Evolutionary conservation across 2,888 invertebrate species (phyloP), one percentile per base, ranked within the genome.

Genomic region (Perizoma flavofasciatum): DNA sequence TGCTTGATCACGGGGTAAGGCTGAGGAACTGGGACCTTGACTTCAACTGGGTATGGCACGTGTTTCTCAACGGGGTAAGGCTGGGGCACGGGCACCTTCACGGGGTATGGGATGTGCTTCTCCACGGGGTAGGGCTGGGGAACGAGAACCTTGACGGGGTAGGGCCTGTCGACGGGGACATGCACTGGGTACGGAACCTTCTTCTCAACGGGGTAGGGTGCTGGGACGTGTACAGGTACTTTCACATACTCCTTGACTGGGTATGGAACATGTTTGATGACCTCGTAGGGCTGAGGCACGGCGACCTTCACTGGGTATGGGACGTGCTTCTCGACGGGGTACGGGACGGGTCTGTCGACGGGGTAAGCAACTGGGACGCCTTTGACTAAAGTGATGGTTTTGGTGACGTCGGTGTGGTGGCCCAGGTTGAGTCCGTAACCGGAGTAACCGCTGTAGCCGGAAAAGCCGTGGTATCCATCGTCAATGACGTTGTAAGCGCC

Each of bases 101-200:
- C 95, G 72, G 96, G 96, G 81, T 94, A 94, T 40, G 94, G 96
- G 9, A 96, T 85, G 80, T 94, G 94, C 83, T 96, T 96, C 85
- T 95, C 95, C 11, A 96, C 96, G 67, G 96, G 96, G 88, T 96
- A 96, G 70, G 96, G 96, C 75, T 96, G 95, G 61, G 96, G 96
- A 57, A 96, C 96, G 57, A 93, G 90, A 55, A 96, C 96, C 88
- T 96, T 96, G 73, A 96, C 96, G 77, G 96, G 96, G 83, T 95
- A 95, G 61, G 96, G 96, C 83, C 95, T 94, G 84, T 96, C 96
- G 69, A 96, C 95, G 74, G 94, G 95, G 55, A 95, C 95, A 72
- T 93, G 93, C 55, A 93, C 93, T 69, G 95, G 95, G 75, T 94
- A 94, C 65, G 95, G 95, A 53, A 96, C 95, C 78, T 94, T 94